Conservation (phyloP, 2,888 invertebrate genomes). For the Oscheius onirici region DNA sequence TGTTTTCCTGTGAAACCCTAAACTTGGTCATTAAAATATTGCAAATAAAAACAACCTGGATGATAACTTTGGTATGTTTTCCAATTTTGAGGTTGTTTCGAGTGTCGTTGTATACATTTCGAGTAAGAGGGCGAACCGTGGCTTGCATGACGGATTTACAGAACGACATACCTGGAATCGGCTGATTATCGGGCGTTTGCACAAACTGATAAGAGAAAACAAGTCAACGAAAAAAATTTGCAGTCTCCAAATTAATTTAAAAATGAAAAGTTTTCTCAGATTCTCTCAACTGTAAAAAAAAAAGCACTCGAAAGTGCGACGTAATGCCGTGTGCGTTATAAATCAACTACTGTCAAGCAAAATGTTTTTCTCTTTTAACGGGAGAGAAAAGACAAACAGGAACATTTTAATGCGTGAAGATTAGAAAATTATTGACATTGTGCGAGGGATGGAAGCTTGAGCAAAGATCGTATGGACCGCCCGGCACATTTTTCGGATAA, state of each 20-base stretch:
- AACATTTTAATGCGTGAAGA: conserved; percentile 10
- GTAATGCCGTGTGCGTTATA: no score
- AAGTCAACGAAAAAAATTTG: no score
- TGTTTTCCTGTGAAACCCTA: conserved; percentile 62
- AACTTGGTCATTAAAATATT: conserved; percentile 13
- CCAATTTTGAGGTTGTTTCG: conserved; percentile 54
- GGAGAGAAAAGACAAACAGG: no score
- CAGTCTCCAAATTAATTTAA: no score
- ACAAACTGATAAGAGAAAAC: conserved; percentile 1
- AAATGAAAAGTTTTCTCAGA: background rate
- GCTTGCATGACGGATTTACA: conserved; percentile 26
- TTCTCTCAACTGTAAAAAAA: background rate
- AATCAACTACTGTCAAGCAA: no score
- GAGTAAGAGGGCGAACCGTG: conserved; percentile 17
- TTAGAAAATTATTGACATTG: conserved; percentile 25
- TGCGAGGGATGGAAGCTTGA: background rate
- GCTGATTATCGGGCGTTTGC: background rate
- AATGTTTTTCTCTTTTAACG: no score
- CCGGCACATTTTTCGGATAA: conserved; percentile 13
- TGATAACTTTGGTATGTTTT: conserved; percentile 57
- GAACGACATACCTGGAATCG: conserved; percentile 20
- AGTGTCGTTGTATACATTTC: conserved; percentile 54
- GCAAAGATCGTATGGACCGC: conserved; percentile 23
- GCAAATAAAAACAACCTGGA: conserved; percentile 41
- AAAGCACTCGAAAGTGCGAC: background rate